These are phyloP conservation scores for Dicyrtoma fusca DNA, from an alignment of 2,888 invertebrate genomes.

Conservation along the genomic window DNA sequence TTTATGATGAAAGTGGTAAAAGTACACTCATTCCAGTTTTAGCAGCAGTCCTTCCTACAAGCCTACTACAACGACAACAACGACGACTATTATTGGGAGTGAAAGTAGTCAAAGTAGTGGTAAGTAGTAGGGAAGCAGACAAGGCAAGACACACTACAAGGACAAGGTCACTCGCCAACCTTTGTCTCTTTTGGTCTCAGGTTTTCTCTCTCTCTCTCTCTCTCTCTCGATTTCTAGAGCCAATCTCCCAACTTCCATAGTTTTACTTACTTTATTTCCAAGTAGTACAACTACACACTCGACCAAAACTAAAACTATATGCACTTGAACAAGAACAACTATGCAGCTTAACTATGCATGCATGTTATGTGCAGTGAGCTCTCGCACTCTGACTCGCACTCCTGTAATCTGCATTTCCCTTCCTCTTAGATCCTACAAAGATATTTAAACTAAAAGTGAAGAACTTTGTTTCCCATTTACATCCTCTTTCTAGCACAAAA, in stretches of 20 bases:
- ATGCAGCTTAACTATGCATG: background rate
- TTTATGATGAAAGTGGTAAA: conserved; percentile 48
- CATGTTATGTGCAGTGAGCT: background rate
- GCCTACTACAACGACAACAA: conserved; percentile 3
- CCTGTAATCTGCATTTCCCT: conserved; percentile 10
- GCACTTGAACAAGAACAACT: background rate
- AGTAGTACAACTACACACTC: too few relatives aligned
- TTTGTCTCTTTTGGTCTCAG: conserved; percentile 36
- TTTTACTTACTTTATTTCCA: too few relatives aligned
- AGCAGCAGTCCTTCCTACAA: conserved; percentile 16
- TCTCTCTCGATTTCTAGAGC: conserved; percentile 17
- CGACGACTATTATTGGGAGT: too few relatives aligned
- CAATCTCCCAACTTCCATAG: conserved; percentile 11
- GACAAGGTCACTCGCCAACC: conserved; percentile 46
- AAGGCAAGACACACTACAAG: conserved; percentile 28
- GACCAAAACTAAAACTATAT: too few relatives aligned
- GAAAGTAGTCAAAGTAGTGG: too few relatives aligned
- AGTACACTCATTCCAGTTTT: conserved; percentile 44
- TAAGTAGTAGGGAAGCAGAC: too few relatives aligned
- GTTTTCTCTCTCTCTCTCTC: conserved; percentile 21
- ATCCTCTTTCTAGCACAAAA: background rate
- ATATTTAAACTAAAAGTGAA: conserved; percentile 7
- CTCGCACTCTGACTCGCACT: too few relatives aligned
- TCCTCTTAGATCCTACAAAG: conserved; percentile 1
- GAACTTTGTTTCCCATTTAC: background rate